A percentile compares a stretch with the other conserved stretches of the same genome.
phyloP scores from a whole-genome alignment of 1,140 invertebrate genomes.

The Kradibia gibbosae region DNA sequence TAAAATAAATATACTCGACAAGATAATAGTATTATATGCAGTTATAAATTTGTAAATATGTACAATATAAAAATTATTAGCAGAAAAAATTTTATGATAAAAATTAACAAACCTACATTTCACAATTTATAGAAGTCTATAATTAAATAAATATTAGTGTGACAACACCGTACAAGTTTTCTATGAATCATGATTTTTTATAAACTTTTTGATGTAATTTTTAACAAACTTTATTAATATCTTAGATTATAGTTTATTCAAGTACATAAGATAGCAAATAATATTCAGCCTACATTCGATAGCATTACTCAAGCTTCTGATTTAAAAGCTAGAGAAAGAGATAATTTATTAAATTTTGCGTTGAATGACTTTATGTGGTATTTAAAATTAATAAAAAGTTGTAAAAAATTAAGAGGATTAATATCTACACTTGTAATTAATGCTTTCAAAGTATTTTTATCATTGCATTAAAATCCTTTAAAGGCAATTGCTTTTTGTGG shows the following conservation, averaged over 20 bases:
- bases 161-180: background rate
- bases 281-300: background rate
- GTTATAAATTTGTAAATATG: background rate
- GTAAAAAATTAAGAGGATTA: background rate
- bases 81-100: background rate
- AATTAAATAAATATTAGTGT: conserved; percentile 13
- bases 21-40: background rate
- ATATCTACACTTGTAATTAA: background rate
- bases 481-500: background rate
- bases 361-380: background rate
- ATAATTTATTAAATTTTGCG: background rate
- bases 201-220: background rate
- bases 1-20: background rate
- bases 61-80: background rate
- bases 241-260: conserved; percentile 8
- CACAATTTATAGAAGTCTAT: background rate
- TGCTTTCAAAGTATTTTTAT: background rate
- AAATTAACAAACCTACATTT: background rate
- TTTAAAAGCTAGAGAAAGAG: background rate
- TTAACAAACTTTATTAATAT: conserved; percentile 4
- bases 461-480: conserved; percentile 1
- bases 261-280: background rate
- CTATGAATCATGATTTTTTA: background rate
- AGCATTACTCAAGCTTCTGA: background rate
- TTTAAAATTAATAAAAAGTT: background rate